Evolutionary conservation across 2,888 invertebrate genomes (phyloP).

Genomic region (Endotricha flammealis): DNA sequence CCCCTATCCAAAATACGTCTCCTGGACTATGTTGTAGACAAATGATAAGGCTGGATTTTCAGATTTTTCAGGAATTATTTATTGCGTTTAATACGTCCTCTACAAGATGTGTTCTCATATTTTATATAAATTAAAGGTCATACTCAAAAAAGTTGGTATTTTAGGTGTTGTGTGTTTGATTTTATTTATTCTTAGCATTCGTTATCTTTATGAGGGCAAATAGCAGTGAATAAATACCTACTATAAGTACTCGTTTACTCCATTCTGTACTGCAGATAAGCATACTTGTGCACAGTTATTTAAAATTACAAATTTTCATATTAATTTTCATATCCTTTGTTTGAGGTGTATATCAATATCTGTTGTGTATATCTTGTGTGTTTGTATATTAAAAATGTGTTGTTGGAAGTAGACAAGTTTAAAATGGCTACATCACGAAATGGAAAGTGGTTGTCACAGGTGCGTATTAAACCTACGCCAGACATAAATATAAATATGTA

Average conservation of each 20-base stretch:
- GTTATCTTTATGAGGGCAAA: slow-evolving; percentile 52
- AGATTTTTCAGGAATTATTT: too few species aligned
- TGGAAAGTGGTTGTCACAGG: slow-evolving; percentile 54
- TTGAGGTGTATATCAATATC: too few species aligned
- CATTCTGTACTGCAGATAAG: slow-evolving; percentile 33
- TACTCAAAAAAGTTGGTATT: too few species aligned
- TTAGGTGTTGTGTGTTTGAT: not conserved
- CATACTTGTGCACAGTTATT: slow-evolving; percentile 27
- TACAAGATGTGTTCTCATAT: too few species aligned
- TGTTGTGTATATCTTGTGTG: slow-evolving; percentile 14
- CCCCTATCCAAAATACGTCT: too few species aligned
- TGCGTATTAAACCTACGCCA: slow-evolving; percentile 22
- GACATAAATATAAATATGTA: too few species aligned
- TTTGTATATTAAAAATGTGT: slow-evolving; percentile 48
- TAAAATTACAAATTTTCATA: too few species aligned
- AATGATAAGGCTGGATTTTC: too few species aligned
- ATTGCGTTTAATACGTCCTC: too few species aligned
- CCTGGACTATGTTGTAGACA: too few species aligned
- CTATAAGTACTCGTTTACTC: slow-evolving; percentile 34
- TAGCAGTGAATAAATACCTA: slow-evolving; percentile 38
- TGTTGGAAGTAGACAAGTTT: slow-evolving; percentile 40
- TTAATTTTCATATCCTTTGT: too few species aligned
- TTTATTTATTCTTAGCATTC: slow-evolving; percentile 33
- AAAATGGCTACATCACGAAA: slow-evolving; percentile 50
- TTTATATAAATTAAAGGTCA: too few species aligned